phyloP scores from a whole-genome alignment of 2,888 invertebrate genomes.

The Scaptomyza flava region DNA sequence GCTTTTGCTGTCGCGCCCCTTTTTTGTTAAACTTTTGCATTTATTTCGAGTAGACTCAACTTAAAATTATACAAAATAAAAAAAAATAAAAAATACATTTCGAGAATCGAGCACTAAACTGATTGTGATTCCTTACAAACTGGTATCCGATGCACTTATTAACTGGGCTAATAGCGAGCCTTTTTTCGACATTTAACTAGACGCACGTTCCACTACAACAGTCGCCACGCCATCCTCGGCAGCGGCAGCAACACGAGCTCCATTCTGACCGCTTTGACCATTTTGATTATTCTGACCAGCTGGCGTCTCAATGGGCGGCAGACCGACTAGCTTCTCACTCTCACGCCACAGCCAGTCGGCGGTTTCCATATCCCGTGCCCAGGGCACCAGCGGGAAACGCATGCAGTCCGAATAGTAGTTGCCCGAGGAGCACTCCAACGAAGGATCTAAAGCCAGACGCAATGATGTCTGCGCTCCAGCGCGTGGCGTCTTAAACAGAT shows the following conservation, averaged over 20 bases:
- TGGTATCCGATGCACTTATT: conserved; percentile 7
- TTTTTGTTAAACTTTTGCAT: conserved; percentile 5
- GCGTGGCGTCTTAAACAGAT: conserved; percentile 80
- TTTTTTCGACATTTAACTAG: conserved; percentile 22
- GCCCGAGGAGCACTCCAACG: conserved; percentile 77
- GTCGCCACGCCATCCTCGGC: conserved; percentile 44
- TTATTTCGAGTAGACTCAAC: conserved; percentile 33
- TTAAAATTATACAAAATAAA: conserved; percentile 26
- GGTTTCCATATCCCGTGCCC: conserved; percentile 85
- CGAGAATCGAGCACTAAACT: background rate
- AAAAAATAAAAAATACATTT: conserved; percentile 5
- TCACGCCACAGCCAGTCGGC: conserved; percentile 88
- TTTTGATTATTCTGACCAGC: conserved; percentile 13
- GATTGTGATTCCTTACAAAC: conserved; percentile 1
- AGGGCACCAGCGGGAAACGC: conserved; percentile 84
- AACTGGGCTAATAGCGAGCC: background rate
- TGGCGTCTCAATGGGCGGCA: conserved; percentile 58
- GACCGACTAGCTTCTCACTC: conserved; percentile 82
- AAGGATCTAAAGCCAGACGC: conserved; percentile 82
- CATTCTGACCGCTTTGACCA: conserved; percentile 8
- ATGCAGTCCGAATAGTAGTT: conserved; percentile 87
- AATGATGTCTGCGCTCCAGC: conserved; percentile 83
- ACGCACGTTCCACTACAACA: conserved; percentile 56
- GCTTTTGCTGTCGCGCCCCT: conserved; percentile 13
- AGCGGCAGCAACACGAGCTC: conserved; percentile 16